Conservation (phyloP, 2,797 vertebrate species). For the Danio jaintianensis region DNA sequence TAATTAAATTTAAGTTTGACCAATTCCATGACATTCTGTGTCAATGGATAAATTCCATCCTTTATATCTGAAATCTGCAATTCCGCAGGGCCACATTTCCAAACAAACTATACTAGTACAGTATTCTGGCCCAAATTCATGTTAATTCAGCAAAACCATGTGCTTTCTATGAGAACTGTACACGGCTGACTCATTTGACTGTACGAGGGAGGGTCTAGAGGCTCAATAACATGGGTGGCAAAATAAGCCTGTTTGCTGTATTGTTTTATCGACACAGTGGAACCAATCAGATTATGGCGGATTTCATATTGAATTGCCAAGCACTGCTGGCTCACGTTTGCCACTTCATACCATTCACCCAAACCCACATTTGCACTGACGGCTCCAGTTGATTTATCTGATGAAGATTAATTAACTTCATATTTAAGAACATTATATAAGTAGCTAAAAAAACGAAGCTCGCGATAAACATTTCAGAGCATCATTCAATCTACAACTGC, state of each 20-base stretch:
- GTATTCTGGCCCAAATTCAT: not conserved
- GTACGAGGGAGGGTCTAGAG: conserved; percentile 41
- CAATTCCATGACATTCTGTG: too few relatives aligned
- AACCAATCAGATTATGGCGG: conserved; percentile 54
- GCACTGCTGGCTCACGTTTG: conserved; percentile 26
- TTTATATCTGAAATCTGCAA: too few relatives aligned
- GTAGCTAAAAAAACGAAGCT: not conserved
- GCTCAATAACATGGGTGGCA: conserved; percentile 51
- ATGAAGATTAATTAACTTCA: conserved; percentile 36
- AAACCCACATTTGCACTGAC: conserved; percentile 33
- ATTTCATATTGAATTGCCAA: conserved; percentile 53
- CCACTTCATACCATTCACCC: conserved; percentile 21
- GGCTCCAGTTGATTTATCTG: conserved; percentile 27
- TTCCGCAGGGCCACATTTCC: too few relatives aligned
- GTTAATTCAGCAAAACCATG: not conserved
- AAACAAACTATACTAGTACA: conserved; percentile 1
- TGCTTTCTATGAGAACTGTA: conserved; percentile 23
- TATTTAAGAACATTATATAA: conserved; percentile 24
- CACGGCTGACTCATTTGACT: conserved; percentile 5
- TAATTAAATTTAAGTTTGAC: too few relatives aligned
- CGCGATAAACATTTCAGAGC: conserved; percentile 5
- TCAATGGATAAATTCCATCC: too few relatives aligned
- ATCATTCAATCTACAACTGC: not conserved
- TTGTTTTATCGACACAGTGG: conserved; percentile 53
- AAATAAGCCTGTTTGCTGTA: conserved; percentile 49